Evolutionary conservation across 2,888 invertebrate genomes (phyloP).

Genomic region (Rotaria macrura): DNA sequence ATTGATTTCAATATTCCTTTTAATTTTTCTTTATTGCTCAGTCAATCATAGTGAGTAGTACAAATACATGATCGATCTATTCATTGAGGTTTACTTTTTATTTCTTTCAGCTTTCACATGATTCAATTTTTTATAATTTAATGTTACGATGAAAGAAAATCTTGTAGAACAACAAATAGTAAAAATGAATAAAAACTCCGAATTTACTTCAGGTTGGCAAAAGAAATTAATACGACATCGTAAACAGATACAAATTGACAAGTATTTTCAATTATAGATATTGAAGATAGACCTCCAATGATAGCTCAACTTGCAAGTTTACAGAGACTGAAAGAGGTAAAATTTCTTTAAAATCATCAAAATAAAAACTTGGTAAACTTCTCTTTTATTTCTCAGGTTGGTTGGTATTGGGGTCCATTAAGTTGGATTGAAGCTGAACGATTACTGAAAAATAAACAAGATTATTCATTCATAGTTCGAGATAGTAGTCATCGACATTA

Average conservation of each 20-base stretch:
- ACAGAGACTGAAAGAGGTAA: constrained; percentile 1
- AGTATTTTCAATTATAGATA: neutral
- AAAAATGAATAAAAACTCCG: neutral
- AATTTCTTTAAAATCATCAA: neutral
- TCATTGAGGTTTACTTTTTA: neutral
- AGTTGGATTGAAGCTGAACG: constrained; percentile 14
- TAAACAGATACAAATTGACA: too few relatives aligned
- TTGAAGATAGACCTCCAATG: neutral
- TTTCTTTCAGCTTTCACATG: neutral
- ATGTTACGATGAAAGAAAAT: neutral
- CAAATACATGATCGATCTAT: neutral
- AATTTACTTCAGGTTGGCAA: neutral
- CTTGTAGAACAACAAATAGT: neutral
- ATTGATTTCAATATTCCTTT: too few relatives aligned
- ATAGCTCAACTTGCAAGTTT: neutral
- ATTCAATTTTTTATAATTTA: neutral
- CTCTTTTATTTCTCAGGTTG: neutral
- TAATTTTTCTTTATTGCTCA: too few relatives aligned
- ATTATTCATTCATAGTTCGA: constrained; percentile 16
- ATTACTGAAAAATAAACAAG: neutral
- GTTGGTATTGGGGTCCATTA: constrained; percentile 20
- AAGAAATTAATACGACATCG: too few relatives aligned
- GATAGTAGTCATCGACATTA: constrained; percentile 13
- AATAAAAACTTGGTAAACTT: too few relatives aligned
- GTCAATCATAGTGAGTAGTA: too few relatives aligned